A percentile compares a stretch with the other conserved stretches of the same genome.
Conservation (phyloP, 2,113 vertebrate genomes). For the Ploceus nigricollis region DNA sequence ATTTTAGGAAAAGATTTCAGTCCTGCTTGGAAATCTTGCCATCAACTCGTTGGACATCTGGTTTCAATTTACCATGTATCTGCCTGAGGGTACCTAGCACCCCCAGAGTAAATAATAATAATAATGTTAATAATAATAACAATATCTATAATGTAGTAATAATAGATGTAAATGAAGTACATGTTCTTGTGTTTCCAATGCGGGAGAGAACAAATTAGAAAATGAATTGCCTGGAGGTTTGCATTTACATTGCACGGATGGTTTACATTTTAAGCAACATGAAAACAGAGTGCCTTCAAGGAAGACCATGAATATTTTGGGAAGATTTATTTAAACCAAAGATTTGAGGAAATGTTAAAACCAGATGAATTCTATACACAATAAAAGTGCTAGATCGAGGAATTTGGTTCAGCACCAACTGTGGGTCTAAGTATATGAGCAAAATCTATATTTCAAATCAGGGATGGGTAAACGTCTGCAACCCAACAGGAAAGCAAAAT, state of each 20-base stretch:
- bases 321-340: constrained; percentile 51
- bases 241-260: constrained; percentile 58
- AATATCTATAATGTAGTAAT: constrained; percentile 62
- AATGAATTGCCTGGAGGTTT: constrained; percentile 65
- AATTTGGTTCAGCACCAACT: neutral
- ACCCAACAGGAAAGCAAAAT: neutral
- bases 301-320: constrained; percentile 11
- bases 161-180: constrained; percentile 65
- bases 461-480: neutral
- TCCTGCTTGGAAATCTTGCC: constrained; percentile 63
- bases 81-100: constrained; percentile 20
- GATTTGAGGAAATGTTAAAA: constrained; percentile 24
- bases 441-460: neutral
- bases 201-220: constrained; percentile 60
- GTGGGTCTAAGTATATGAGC: neutral
- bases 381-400: neutral
- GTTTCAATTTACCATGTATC: constrained; percentile 62
- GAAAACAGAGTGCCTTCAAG: constrained; percentile 52
- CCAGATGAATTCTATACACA: neutral
- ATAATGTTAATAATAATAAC: constrained; percentile 65
- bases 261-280: constrained; percentile 64
- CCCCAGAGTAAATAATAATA: constrained; percentile 64
- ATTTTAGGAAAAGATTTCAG: constrained; percentile 46
- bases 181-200: constrained; percentile 54
- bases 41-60: constrained; percentile 70